phyloP scores from a whole-genome alignment of 2,113 vertebrate genomes.

The Struthidea cinerea region DNA sequence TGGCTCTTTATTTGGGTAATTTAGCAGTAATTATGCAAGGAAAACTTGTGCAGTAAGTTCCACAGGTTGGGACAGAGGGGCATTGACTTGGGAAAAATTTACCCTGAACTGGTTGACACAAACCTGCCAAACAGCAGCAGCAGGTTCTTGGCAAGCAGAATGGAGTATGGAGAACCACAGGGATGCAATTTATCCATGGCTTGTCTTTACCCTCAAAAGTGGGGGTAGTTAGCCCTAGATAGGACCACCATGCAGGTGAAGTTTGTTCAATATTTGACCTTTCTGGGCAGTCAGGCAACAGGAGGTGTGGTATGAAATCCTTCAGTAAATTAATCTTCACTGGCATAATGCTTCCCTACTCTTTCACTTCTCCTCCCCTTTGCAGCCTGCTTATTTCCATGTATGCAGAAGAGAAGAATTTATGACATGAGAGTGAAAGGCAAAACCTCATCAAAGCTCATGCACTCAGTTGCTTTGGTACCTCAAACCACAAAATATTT shows the following conservation, averaged over 20 bases:
- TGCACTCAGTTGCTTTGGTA: neutral
- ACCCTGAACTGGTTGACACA: neutral
- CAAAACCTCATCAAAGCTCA: neutral
- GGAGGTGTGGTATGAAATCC: neutral
- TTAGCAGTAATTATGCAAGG: neutral
- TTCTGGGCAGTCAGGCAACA: neutral
- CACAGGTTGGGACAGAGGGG: fast-evolving
- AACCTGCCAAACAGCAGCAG: neutral
- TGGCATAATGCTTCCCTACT: neutral
- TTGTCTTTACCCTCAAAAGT: neutral
- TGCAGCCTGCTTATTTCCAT: neutral
- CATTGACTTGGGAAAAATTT: neutral
- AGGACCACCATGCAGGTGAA: neutral
- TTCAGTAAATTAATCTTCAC: neutral
- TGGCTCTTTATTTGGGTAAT: neutral
- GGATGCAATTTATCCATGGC: neutral
- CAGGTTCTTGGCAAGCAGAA: neutral
- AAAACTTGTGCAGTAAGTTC: neutral
- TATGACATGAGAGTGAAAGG: neutral
- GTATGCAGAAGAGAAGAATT: neutral
- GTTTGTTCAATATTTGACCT: neutral
- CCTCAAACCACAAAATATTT: neutral
- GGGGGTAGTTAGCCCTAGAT: neutral
- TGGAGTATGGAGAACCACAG: neutral
- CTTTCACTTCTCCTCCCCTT: neutral